Conservation (phyloP, 92 coral and sea anemone genomes). For the Porites divaricata region DNA sequence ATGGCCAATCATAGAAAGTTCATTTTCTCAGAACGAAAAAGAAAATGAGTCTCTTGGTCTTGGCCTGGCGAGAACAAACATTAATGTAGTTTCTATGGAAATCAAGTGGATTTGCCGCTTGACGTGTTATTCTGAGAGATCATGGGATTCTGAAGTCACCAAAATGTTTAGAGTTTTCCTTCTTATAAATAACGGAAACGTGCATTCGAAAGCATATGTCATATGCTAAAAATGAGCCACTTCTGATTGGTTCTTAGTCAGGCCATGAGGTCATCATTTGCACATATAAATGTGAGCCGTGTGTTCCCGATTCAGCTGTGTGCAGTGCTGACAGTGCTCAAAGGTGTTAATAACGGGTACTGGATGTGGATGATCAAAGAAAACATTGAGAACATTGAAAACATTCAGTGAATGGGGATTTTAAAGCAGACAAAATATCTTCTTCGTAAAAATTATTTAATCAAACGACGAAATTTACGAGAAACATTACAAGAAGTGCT, state of each 20-base stretch:
- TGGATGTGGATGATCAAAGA: not conserved
- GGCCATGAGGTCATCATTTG: not conserved
- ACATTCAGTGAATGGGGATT: slow-evolving; percentile 54
- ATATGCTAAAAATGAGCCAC: not conserved
- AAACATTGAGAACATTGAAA: no score
- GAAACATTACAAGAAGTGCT: slow-evolving; percentile 83
- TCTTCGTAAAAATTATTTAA: slow-evolving; percentile 71
- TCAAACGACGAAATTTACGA: slow-evolving; percentile 76
- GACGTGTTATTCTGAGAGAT: not conserved
- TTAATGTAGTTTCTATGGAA: no score
- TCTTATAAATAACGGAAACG: no score
- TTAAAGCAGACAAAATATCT: slow-evolving; percentile 73
- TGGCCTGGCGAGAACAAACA: no score
- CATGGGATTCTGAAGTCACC: not conserved
- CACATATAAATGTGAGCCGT: not conserved
- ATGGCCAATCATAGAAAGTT: no score
- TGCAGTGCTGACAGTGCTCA: no score
- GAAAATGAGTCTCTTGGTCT: no score
- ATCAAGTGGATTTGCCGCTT: no score
- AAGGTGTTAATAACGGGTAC: not conserved
- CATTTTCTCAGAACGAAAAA: no score
- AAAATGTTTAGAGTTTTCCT: not conserved
- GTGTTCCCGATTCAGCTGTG: no score
- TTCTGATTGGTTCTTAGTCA: not conserved
- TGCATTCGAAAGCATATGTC: not conserved